Conservation (phyloP, 2,888 invertebrate species). For the Notocelia uddmanniana region DNA sequence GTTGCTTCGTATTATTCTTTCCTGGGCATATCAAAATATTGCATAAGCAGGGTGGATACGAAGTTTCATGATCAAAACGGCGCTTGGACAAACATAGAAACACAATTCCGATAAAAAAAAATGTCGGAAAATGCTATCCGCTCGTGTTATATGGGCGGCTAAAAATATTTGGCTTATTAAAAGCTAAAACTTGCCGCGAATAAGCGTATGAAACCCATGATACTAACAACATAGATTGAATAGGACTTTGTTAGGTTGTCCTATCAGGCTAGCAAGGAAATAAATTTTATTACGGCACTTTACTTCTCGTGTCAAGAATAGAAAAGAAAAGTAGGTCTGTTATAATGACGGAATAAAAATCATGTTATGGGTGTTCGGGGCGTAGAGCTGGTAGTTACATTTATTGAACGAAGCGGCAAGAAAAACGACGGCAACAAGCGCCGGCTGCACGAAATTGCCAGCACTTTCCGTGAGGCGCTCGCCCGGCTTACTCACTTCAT, state of each 20-base stretch:
- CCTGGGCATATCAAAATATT: constrained; percentile 24
- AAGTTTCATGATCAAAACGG: constrained; percentile 14
- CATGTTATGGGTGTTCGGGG: constrained; percentile 67
- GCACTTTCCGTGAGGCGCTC: constrained; percentile 57
- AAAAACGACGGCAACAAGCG: constrained; percentile 77
- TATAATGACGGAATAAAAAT: constrained; percentile 64
- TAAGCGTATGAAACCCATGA: too few relatives aligned
- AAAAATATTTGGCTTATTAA: constrained; percentile 6
- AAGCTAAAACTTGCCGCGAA: too few relatives aligned
- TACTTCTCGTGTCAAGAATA: constrained; percentile 12
- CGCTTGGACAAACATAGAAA: constrained; percentile 10
- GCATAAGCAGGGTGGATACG: constrained; percentile 9
- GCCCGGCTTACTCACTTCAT: constrained; percentile 47
- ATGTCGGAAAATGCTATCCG: constrained; percentile 18
- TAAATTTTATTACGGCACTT: not conserved
- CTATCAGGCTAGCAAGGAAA: not conserved
- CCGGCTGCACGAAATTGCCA: constrained; percentile 80
- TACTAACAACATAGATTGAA: too few relatives aligned
- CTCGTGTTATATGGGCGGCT: constrained; percentile 18
- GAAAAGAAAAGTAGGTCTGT: constrained; percentile 30
- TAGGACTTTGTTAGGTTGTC: too few relatives aligned
- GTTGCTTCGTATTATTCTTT: constrained; percentile 31
- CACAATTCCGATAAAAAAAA: constrained; percentile 34
- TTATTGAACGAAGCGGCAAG: constrained; percentile 78
- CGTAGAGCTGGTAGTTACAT: constrained; percentile 64